Evolutionary conservation across 1,140 invertebrate species (phyloP).

Genomic region (Bombus huntii): DNA sequence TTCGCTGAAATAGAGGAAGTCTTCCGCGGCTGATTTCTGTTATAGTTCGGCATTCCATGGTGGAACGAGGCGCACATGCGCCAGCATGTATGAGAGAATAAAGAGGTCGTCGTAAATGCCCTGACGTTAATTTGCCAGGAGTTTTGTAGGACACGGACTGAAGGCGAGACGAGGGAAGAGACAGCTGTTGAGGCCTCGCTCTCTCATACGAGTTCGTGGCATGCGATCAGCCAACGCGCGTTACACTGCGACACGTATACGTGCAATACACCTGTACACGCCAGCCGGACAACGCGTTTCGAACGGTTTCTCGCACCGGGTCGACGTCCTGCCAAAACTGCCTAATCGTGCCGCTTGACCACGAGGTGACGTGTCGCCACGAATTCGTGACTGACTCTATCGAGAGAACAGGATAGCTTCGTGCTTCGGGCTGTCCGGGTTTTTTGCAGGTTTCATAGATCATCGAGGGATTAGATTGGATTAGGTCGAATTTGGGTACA

Average conservation of each 20-base stretch:
- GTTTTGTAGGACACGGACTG: constrained; percentile 49
- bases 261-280: constrained; percentile 28
- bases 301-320: constrained; percentile 50
- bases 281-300: constrained; percentile 41
- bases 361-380: neutral
- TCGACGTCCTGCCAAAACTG: constrained; percentile 54
- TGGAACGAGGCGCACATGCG: constrained; percentile 7
- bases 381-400: neutral
- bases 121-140: constrained; percentile 52
- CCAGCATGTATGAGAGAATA: constrained; percentile 22
- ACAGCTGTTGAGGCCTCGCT: constrained; percentile 27
- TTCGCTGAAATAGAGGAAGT: too few species aligned
- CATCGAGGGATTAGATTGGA: too few species aligned
- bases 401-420: neutral
- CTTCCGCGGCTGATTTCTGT: too few species aligned
- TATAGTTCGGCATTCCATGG: neutral
- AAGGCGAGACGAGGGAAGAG: constrained; percentile 37
- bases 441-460: rapidly evolving
- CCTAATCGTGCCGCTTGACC: constrained; percentile 43
- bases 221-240: neutral
- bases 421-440: too few species aligned
- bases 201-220: constrained; percentile 1
- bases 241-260: neutral
- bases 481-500: too few species aligned
- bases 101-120: constrained; percentile 50